A percentile compares a stretch with the other conserved stretches of the same genome.
Conservation (phyloP, 2,888 invertebrate genomes). For the Idaea straminata region DNA sequence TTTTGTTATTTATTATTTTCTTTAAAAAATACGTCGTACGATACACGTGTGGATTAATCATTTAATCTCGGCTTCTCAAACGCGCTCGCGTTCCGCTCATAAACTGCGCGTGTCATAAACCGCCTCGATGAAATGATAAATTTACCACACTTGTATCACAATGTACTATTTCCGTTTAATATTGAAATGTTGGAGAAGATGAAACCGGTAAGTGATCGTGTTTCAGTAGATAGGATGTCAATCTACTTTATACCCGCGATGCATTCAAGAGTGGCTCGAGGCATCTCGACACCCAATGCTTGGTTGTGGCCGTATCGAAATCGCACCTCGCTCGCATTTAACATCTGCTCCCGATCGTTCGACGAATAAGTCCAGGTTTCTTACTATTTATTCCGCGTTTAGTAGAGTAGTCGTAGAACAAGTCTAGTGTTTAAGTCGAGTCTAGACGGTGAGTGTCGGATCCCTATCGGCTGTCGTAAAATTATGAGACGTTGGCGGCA, state of each 20-base stretch:
- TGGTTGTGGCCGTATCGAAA: slow-evolving; percentile 44
- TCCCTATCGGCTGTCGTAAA: slow-evolving; percentile 70
- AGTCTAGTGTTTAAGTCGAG: slow-evolving; percentile 65
- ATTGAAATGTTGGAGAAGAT: too few relatives aligned
- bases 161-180: too few relatives aligned
- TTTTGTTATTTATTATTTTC: too few relatives aligned
- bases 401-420: slow-evolving; percentile 54
- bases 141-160: too few relatives aligned
- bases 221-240: slow-evolving; percentile 48
- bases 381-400: slow-evolving; percentile 31
- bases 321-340: slow-evolving; percentile 53
- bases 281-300: slow-evolving; percentile 32
- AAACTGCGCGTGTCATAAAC: too few relatives aligned
- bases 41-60: too few relatives aligned
- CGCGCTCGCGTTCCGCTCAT: too few relatives aligned
- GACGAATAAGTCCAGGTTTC: slow-evolving; percentile 49
- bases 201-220: slow-evolving; percentile 36
- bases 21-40: too few relatives aligned
- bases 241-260: slow-evolving; percentile 48
- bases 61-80: too few relatives aligned
- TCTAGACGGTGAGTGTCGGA: slow-evolving; percentile 72
- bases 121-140: too few relatives aligned
- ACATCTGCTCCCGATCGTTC: slow-evolving; percentile 53
- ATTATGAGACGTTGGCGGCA: slow-evolving; percentile 67
- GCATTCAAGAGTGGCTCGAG: slow-evolving; percentile 41